Percentiles rank a stretch among this genome's conserved stretches.
These are phyloP conservation scores for Pterobdella sp. DNA, from an alignment of 2,888 invertebrate species.

Conservation along the genomic window DNA sequence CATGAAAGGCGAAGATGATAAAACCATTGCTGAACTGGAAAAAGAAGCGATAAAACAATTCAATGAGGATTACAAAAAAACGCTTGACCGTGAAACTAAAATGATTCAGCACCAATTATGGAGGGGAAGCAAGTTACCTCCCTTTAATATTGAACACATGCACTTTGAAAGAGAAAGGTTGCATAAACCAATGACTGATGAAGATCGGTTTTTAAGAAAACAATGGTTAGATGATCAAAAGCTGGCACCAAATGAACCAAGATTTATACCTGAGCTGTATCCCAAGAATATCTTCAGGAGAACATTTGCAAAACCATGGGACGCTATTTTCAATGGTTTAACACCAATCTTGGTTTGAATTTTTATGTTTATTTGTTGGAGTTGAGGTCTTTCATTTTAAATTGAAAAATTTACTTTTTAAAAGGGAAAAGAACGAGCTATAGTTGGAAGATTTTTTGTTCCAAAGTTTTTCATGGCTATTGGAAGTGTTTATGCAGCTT, in stretches of 20 bases:
- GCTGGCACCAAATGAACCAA: slow-evolving; percentile 45
- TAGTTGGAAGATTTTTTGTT: slow-evolving; percentile 35
- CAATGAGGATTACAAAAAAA: slow-evolving; percentile 32
- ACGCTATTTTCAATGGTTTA: slow-evolving; percentile 36
- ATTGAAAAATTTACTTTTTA: slow-evolving; percentile 6
- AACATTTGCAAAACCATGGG: slow-evolving; percentile 41
- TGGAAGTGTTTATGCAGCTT: slow-evolving; percentile 35
- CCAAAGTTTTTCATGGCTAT: slow-evolving; percentile 39
- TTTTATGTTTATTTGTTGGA: neutral
- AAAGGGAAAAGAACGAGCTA: slow-evolving; percentile 37
- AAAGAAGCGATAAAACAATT: slow-evolving; percentile 35
- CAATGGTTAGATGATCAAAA: slow-evolving; percentile 48
- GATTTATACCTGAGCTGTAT: slow-evolving; percentile 41
- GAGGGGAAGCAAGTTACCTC: slow-evolving; percentile 44
- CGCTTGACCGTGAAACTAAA: slow-evolving; percentile 34
- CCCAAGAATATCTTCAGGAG: slow-evolving; percentile 44
- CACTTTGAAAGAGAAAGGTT: slow-evolving; percentile 43
- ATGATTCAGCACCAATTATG: slow-evolving; percentile 35
- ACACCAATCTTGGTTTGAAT: slow-evolving; percentile 37
- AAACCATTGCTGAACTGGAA: slow-evolving; percentile 35
- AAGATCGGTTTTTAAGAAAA: slow-evolving; percentile 44
- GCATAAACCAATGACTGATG: slow-evolving; percentile 44
- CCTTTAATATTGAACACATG: slow-evolving; percentile 46
- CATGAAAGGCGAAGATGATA: slow-evolving; percentile 17
- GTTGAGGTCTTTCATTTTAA: neutral